A percentile compares a stretch with the other conserved stretches of the same genome.
Evolutionary conservation across 1,140 invertebrate genomes (phyloP).

Genomic region (Hormaphis cornu): DNA sequence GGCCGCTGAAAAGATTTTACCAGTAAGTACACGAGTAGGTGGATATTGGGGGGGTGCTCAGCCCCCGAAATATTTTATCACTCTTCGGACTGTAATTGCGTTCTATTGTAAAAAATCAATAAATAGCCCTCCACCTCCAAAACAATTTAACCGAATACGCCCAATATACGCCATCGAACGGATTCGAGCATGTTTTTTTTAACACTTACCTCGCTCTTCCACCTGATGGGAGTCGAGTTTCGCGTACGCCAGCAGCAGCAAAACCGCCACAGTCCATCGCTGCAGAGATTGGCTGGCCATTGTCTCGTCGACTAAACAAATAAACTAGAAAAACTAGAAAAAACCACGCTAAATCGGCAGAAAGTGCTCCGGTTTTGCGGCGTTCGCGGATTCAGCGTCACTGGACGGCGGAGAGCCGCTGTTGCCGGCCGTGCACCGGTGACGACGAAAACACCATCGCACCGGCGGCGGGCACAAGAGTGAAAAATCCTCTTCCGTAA

Average conservation of each 20-base stretch:
- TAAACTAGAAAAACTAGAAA: background rate
- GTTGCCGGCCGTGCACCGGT: background rate
- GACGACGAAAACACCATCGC: background rate
- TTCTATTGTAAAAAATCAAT: too few species aligned
- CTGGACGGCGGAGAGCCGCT: background rate
- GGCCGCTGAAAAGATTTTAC: too few species aligned
- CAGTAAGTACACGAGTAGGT: too few species aligned
- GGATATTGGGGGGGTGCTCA: too few species aligned
- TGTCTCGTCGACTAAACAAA: background rate
- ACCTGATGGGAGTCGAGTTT: slow-evolving; percentile 4
- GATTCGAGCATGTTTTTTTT: too few species aligned
- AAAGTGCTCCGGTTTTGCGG: background rate
- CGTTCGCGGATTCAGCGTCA: too few species aligned
- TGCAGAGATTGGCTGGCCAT: background rate
- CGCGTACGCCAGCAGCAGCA: background rate
- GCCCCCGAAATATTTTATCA: too few species aligned
- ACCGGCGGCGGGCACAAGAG: background rate
- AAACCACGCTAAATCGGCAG: background rate
- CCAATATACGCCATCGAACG: too few species aligned
- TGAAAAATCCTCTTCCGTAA: too few species aligned
- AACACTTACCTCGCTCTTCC: slow-evolving; percentile 25
- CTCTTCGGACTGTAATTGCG: too few species aligned
- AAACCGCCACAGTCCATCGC: background rate
- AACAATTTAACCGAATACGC: too few species aligned
- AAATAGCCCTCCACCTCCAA: too few species aligned